phyloP scores from a whole-genome alignment of 2,797 vertebrate species.

The Fringilla coelebs region DNA sequence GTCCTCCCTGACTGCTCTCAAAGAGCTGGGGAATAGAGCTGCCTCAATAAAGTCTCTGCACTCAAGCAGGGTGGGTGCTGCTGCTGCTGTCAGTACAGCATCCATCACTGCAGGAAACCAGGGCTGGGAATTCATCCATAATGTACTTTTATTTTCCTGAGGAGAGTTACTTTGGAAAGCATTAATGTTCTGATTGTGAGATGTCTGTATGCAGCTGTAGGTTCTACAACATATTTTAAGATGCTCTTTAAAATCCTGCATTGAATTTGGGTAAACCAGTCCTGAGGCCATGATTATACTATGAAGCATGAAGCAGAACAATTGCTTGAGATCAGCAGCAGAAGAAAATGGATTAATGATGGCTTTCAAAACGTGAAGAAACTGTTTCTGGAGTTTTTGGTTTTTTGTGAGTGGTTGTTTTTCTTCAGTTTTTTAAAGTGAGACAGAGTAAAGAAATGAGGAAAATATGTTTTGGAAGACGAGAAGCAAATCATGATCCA shows the following conservation, averaged over 20 bases:
- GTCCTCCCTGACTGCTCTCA: neutral
- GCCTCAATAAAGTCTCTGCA: neutral
- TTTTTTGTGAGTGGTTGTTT: neutral
- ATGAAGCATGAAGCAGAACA: neutral
- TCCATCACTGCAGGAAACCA: neutral
- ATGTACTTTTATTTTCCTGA: neutral
- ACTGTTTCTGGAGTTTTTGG: neutral
- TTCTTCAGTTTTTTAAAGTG: neutral
- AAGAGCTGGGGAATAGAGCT: neutral
- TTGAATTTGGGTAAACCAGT: neutral
- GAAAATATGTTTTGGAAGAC: neutral
- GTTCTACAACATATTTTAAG: neutral
- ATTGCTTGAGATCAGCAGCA: neutral
- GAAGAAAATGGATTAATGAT: conserved; percentile 31
- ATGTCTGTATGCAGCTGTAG: neutral
- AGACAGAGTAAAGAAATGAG: neutral
- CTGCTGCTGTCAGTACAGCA: neutral
- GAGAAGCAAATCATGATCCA: neutral
- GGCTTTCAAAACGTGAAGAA: neutral
- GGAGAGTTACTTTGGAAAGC: neutral
- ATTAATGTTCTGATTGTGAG: neutral
- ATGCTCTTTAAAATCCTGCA: neutral
- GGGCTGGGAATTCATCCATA: neutral
- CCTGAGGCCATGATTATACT: conserved; percentile 21
- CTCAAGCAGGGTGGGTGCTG: neutral